phyloP scores from a whole-genome alignment of 2,113 vertebrate species.

The Aix galericulata region DNA sequence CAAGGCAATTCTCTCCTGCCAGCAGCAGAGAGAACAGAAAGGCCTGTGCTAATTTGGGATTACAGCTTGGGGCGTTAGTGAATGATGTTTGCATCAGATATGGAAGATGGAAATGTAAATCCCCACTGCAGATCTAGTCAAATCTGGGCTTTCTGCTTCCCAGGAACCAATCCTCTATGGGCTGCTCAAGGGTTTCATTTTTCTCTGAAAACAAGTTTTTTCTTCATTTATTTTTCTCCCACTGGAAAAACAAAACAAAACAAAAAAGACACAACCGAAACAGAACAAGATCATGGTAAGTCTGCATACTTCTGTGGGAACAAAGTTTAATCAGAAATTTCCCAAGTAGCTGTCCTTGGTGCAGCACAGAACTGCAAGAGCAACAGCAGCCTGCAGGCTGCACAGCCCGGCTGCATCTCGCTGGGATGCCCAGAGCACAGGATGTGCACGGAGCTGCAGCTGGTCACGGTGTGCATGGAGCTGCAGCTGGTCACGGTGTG shows the following conservation, averaged over 20 bases:
- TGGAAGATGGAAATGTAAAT: not conserved
- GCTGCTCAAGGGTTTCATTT: not conserved
- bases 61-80: too few relatives aligned
- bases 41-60: not conserved
- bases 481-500: too few relatives aligned
- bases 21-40: not conserved
- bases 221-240: not conserved
- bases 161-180: not conserved
- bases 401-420: accelerated
- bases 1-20: not conserved
- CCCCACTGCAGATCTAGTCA: not conserved
- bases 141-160: not conserved
- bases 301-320: not conserved
- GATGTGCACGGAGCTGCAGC: too few relatives aligned
- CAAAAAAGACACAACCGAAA: not conserved
- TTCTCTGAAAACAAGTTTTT: not conserved
- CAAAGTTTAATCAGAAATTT: not conserved
- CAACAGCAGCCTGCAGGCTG: not conserved
- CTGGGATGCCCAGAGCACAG: too few relatives aligned
- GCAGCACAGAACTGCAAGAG: not conserved
- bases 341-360: not conserved
- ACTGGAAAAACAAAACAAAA: not conserved
- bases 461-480: too few relatives aligned
- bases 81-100: not conserved
- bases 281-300: not conserved